Percentiles rank a stretch among this genome's conserved stretches.
phyloP scores from a whole-genome alignment of 2,797 vertebrate genomes.

The Pangasius djambal region DNA sequence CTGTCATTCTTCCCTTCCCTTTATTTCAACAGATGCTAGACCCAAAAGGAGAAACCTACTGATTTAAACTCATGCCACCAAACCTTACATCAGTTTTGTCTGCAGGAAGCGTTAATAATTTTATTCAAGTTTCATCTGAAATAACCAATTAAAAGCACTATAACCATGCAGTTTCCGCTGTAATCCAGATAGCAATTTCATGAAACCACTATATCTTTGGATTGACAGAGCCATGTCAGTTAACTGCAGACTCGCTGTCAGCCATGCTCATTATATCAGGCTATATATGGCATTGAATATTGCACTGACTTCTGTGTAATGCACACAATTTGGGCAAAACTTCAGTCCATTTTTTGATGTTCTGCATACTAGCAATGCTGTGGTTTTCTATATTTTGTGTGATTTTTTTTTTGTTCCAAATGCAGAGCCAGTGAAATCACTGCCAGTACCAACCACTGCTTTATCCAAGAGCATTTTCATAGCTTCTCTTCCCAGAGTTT shows the following conservation, averaged over 20 bases:
- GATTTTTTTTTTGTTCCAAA: background rate
- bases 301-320: slow-evolving; percentile 14
- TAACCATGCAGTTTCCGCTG: background rate
- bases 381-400: slow-evolving; percentile 25
- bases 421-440: slow-evolving; percentile 6
- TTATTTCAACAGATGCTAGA: background rate
- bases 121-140: background rate
- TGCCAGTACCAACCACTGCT: slow-evolving; percentile 6
- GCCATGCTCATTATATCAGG: slow-evolving; percentile 28
- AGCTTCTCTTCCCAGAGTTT: background rate
- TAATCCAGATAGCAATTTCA: background rate
- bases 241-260: slow-evolving; percentile 22
- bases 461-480: slow-evolving; percentile 16
- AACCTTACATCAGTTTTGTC: background rate
- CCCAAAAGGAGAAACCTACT: background rate
- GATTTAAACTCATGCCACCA: background rate
- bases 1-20: background rate
- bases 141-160: background rate
- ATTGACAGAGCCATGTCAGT: slow-evolving; percentile 11
- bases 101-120: background rate
- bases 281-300: slow-evolving; percentile 32
- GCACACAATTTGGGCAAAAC: slow-evolving; percentile 22
- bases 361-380: slow-evolving; percentile 6
- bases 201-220: slow-evolving; percentile 9
- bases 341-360: background rate